Conservation (phyloP, 2,113 vertebrate genomes). For the Callipepla squamata region DNA sequence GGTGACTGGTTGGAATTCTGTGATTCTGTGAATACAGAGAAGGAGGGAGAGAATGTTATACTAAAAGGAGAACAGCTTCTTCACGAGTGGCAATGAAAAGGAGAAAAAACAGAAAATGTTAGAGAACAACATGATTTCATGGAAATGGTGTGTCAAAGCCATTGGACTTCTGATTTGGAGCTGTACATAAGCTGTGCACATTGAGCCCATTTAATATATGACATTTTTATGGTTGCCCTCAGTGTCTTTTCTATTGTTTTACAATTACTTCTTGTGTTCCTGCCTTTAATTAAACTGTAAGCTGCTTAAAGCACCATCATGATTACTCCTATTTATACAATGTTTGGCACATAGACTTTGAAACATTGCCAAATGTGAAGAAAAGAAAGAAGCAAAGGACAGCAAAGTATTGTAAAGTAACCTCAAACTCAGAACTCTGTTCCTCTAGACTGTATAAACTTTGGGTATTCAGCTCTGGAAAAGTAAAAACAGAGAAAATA, state of each 20-base stretch:
- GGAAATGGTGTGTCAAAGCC: not conserved
- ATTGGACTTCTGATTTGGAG: not conserved
- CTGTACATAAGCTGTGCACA: not conserved
- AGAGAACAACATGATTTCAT: not conserved
- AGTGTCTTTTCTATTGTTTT: slow-evolving; percentile 40
- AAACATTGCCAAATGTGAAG: not conserved
- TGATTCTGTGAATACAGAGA: not conserved
- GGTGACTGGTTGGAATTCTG: not conserved
- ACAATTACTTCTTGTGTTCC: slow-evolving; percentile 4
- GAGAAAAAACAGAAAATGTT: not conserved
- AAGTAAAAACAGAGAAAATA: slow-evolving; percentile 44
- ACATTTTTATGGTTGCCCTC: slow-evolving; percentile 21
- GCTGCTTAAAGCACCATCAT: slow-evolving; percentile 19
- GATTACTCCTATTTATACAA: slow-evolving; percentile 46
- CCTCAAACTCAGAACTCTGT: not conserved
- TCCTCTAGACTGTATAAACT: slow-evolving; percentile 24
- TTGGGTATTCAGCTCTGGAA: not conserved
- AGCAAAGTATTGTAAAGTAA: not conserved
- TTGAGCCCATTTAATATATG: not conserved
- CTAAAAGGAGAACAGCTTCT: not conserved
- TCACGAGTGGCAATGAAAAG: not conserved
- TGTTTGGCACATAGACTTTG: not conserved
- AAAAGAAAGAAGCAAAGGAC: not conserved
- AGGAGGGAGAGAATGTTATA: not conserved
- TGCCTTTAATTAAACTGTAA: slow-evolving; percentile 42